Evolutionary conservation across 2,888 invertebrate genomes (phyloP).

Genomic region (Drosophila tanythrix): DNA sequence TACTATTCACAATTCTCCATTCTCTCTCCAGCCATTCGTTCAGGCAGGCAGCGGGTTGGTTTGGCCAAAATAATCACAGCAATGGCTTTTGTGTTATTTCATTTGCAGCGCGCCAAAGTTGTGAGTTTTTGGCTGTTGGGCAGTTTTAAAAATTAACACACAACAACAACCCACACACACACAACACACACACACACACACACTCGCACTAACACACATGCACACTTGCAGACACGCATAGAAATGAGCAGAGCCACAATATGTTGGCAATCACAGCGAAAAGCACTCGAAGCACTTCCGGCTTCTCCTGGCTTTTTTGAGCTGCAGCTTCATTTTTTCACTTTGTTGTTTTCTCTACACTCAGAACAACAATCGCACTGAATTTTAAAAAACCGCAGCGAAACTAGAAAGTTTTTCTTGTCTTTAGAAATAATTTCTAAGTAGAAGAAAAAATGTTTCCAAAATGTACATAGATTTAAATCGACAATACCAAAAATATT

Average conservation of each 20-base stretch:
- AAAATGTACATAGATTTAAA: no score
- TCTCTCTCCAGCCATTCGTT: not conserved
- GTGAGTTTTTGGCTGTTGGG: constrained; percentile 68
- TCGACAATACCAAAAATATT: no score
- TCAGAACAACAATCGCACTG: not conserved
- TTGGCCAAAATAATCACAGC: constrained; percentile 71
- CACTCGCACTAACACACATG: constrained; percentile 8
- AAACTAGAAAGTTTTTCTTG: not conserved
- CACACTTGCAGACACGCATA: constrained; percentile 21
- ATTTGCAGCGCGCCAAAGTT: constrained; percentile 65
- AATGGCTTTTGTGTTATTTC: constrained; percentile 74
- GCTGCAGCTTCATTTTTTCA: constrained; percentile 27
- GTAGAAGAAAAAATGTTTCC: no score
- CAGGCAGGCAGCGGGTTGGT: not conserved
- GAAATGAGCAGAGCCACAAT: constrained; percentile 51
- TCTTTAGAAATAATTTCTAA: no score
- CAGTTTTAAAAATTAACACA: constrained; percentile 78
- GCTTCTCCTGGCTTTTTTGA: constrained; percentile 36
- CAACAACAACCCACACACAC: constrained; percentile 45
- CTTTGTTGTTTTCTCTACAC: constrained; percentile 3
- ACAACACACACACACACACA: constrained; percentile 39
- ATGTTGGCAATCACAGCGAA: constrained; percentile 68
- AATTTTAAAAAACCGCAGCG: not conserved
- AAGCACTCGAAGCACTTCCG: constrained; percentile 69
- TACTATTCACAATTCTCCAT: constrained; percentile 3